Conservation (phyloP, 2,888 invertebrate genomes). For the Cheilosia vulpina region DNA sequence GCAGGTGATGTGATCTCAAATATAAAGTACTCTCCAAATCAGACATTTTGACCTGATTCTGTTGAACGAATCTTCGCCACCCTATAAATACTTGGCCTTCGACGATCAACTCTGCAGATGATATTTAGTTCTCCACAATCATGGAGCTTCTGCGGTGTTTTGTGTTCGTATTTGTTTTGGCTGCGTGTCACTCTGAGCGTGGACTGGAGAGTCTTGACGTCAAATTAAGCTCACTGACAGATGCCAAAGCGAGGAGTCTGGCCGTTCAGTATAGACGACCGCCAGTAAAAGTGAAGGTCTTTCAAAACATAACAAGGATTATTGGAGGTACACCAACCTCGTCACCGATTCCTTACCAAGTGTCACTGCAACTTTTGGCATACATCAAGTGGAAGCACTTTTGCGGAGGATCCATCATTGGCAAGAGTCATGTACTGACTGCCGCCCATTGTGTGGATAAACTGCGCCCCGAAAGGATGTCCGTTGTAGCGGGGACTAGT, state of each 20-base stretch:
- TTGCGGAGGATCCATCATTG: conserved; percentile 82
- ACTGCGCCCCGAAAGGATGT: conserved; percentile 77
- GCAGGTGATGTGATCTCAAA: conserved; percentile 9
- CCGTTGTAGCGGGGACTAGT: conserved; percentile 78
- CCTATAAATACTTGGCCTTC: conserved; percentile 54
- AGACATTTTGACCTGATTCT: conserved; percentile 57
- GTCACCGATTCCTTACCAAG: conserved; percentile 81
- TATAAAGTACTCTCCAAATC: conserved; percentile 1
- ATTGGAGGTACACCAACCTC: conserved; percentile 79
- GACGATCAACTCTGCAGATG: conserved; percentile 30
- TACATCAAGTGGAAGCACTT: conserved; percentile 79
- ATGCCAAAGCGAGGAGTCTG: not conserved
- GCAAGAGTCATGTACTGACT: conserved; percentile 80
- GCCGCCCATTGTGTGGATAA: conserved; percentile 82
- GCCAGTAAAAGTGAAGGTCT: not conserved
- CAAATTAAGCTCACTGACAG: not conserved
- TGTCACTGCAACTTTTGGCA: conserved; percentile 79
- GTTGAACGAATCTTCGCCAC: not conserved
- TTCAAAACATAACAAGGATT: conserved; percentile 76
- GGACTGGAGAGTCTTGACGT: conserved; percentile 7
- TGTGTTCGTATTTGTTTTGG: conserved; percentile 23
- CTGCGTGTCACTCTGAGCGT: conserved; percentile 23
- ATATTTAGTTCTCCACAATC: conserved; percentile 23
- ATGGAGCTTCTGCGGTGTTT: conserved; percentile 44
- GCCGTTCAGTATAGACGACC: not conserved